A percentile compares a stretch with the other conserved stretches of the same genome.
Conservation (phyloP, 2,113 vertebrate genomes). For the Excalfactoria chinensis region DNA sequence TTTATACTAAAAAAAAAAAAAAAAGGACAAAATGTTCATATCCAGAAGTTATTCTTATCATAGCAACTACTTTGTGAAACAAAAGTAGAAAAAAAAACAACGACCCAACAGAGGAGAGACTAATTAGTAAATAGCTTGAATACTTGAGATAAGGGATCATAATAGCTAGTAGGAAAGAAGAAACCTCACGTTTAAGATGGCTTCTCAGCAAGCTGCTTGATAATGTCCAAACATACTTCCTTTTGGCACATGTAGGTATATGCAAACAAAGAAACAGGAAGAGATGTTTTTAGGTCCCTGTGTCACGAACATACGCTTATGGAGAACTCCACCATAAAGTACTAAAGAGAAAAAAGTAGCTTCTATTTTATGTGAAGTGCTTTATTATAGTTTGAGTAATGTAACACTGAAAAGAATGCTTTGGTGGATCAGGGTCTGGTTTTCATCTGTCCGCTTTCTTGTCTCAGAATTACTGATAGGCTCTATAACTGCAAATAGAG, state of each 20-base stretch:
- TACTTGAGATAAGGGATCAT: constrained; percentile 64
- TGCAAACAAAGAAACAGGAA: constrained; percentile 66
- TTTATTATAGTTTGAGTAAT: background rate
- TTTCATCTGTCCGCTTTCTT: background rate
- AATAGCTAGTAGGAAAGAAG: constrained; percentile 61
- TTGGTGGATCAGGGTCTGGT: constrained; percentile 16
- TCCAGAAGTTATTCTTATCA: background rate
- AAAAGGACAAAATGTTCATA: background rate
- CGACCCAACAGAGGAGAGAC: constrained; percentile 19
- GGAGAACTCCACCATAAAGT: constrained; percentile 1
- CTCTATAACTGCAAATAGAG: background rate
- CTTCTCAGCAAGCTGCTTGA: constrained; percentile 39
- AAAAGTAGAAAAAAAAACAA: background rate
- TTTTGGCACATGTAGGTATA: constrained; percentile 35
- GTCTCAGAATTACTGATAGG: background rate
- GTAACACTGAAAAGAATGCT: background rate
- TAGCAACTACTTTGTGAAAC: constrained; percentile 12
- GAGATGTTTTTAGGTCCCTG: background rate
- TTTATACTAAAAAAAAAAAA: background rate
- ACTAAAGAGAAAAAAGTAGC: background rate
- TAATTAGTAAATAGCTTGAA: constrained; percentile 70
- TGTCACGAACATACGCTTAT: constrained; percentile 6
- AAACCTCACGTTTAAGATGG: constrained; percentile 42
- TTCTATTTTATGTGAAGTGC: background rate
- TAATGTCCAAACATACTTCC: constrained; percentile 61